A percentile compares a stretch with the other conserved stretches of the same genome.
phyloP scores from a whole-genome alignment of 2,888 invertebrate genomes.

The Pandemis corylana region DNA sequence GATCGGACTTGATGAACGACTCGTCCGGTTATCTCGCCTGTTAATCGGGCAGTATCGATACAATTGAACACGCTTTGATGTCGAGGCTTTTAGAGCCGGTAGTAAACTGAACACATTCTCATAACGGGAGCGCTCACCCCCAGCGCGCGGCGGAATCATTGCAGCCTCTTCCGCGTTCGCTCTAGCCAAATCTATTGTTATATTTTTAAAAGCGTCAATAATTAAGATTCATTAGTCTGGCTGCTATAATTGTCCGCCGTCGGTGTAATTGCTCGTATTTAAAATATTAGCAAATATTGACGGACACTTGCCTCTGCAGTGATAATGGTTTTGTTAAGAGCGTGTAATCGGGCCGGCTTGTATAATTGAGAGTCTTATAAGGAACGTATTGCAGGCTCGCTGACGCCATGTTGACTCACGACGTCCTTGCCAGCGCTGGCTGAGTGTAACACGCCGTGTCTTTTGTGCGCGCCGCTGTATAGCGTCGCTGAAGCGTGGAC shows the following conservation, averaged over 20 bases:
- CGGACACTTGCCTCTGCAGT: constrained; percentile 24
- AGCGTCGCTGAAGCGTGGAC: constrained; percentile 17
- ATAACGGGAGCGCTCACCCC: constrained; percentile 54
- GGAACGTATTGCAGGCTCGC: constrained; percentile 56
- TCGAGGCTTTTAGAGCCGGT: constrained; percentile 31
- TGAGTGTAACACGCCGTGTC: constrained; percentile 46
- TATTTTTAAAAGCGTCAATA: constrained; percentile 44
- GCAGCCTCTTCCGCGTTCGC: constrained; percentile 53
- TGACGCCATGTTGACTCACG: constrained; percentile 66
- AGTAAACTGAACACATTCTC: constrained; percentile 44
- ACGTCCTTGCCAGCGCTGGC: constrained; percentile 59
- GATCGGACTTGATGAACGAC: constrained; percentile 20
- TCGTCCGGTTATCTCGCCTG: constrained; percentile 22
- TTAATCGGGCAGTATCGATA: constrained; percentile 7
- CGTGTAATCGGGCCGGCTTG: constrained; percentile 23
- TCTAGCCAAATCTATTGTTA: constrained; percentile 60
- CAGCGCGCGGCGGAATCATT: constrained; percentile 40
- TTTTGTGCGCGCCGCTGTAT: constrained; percentile 50
- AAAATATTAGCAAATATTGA: constrained; percentile 38
- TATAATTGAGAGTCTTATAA: constrained; percentile 53
- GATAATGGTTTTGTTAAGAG: constrained; percentile 28
- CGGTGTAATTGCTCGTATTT: constrained; percentile 40
- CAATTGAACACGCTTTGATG: constrained; percentile 38
- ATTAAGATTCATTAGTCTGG: constrained; percentile 43
- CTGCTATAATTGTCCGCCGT: constrained; percentile 14